phyloP scores from a whole-genome alignment of 37 sponge, comb jelly and placozoan genomes.

The Cliona cf. orientalis region DNA sequence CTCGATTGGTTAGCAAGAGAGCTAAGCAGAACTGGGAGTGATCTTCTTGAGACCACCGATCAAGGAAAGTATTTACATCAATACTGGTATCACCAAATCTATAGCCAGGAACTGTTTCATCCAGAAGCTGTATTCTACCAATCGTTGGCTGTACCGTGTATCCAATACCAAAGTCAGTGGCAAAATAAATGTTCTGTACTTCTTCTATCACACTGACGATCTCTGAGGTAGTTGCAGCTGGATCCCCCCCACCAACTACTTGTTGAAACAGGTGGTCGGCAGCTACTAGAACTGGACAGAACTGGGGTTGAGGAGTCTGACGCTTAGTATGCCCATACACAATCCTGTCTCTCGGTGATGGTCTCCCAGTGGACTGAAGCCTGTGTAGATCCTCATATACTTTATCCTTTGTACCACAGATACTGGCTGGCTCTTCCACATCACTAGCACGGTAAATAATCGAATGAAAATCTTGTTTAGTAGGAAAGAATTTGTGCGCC shows the following conservation, averaged over 20 bases:
- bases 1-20: conserved; percentile 84
- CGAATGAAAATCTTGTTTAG: conserved; percentile 29
- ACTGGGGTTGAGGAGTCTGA: not conserved
- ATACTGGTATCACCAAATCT: conserved; percentile 12
- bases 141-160: conserved; percentile 22
- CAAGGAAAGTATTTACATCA: conserved; percentile 79
- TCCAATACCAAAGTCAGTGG: conserved; percentile 42
- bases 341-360: not conserved
- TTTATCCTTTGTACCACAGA: conserved; percentile 35
- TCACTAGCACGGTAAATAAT: conserved; percentile 51
- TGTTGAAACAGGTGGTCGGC: conserved; percentile 73
- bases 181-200: conserved; percentile 43
- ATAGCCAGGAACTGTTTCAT: not conserved
- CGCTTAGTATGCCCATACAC: not conserved
- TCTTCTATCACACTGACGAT: conserved; percentile 31
- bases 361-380: conserved; percentile 32
- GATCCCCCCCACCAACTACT: conserved; percentile 29
- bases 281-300: conserved; percentile 70
- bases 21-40: conserved; percentile 79
- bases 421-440: not conserved
- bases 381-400: conserved; percentile 9
- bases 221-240: conserved; percentile 51
- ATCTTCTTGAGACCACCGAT: conserved; percentile 68
- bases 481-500: conserved; percentile 46
- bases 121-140: conserved; percentile 9